Evolutionary conservation across 2,113 vertebrate genomes (phyloP), one percentile per base, ranked within the genome.

Genomic region (Sylvicapra grimmia): DNA sequence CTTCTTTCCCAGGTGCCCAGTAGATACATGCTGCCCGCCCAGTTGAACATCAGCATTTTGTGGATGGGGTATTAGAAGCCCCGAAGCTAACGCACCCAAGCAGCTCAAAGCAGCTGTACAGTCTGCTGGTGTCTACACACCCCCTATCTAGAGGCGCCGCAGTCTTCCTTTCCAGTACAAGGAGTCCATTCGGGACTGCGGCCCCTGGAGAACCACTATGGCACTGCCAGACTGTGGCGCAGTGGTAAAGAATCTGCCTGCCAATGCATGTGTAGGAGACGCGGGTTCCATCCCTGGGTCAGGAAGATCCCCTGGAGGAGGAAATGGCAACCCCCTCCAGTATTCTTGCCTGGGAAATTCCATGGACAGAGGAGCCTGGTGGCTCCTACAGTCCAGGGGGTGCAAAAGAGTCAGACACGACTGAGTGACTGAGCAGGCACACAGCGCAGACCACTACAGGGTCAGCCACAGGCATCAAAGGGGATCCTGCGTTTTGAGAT

Each of bases 181-280:
- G 8, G 27, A 12, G 77, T 29, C 65, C 10, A 9, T 53, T 51
- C 12, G 4, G 31, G 11, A 31, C 15, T 1, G 6, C 7, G 15
- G 27, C 14, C 25, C 47, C 56, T 31, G 11, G 27, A 36, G 27
- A 86, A 27, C 23, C 47, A 2, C 0, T 18, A 21, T 21, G 51
- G 29, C 6, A 14, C 51, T 3, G 7, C n/a, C 59, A 6, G n/a
- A 8, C 13, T 59, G 47, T 13, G 72, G 23, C 0, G 0, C 23
- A 27, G 23, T 4, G 12, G 40, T 14, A 15, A 25, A 44, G 36
- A 77, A 14, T 27, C 72, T 0, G 11, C 11, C 40, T 44, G 40
- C 40, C 72, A 27, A 27, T 7, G 12, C 72, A 27, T 13, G 12
- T 0, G 1, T 6, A 14, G 36, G 72, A 77, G 72, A 44, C 3